Base-by-base conservation (phyloP, 2,113 vertebrate genomes). In the Xiphophorus couchianus region DNA sequence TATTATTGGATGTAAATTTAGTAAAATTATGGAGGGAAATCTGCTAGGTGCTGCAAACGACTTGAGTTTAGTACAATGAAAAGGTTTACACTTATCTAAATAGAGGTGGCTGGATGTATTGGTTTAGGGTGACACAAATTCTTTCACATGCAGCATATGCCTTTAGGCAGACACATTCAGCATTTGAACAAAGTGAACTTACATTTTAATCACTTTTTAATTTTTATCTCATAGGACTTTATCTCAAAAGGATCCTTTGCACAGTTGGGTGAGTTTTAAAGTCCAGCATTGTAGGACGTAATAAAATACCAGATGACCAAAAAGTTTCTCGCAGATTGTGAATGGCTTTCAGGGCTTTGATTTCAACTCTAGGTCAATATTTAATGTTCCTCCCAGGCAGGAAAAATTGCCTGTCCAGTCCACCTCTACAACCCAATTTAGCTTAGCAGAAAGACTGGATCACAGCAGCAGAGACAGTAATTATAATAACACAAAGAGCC, bases 311-410 rank as follows among this genome's bases (percentile, higher is more conserved):
- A 58, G 30, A 81, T 76, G 66, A 83, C 82, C 69, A 80, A 88
- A 89, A 85, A 62, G 69, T 81, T 31, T 4, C 3, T 22, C 69
- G 79, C 73, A 85, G 84, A 82, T 63, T 33, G 78, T 77, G 71
- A 87, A 89, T 89, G 71, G 80, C 81, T 86, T 78, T 79, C 64
- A 10, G 71, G 76, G 37, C 66, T 58, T 64, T 61, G 69, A 75
- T 73, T 84, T 68, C 68, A 76, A 73, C 74, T 58, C 39, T 66
- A 67, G 75, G 48, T 86, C 74, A 89, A 85, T 84, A 82, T 88
- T 86, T 83, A 69, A 89, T 84, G 44, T 79, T 78, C 33, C 69
- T 82, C 67, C 48, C 69, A 61, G 67, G 44, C 71, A 42, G 69
- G 69, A 73, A 33, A 86, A 75, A 85, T 85, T 73, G 73, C 60